Base-by-base conservation (phyloP, 2,113 vertebrate species). In the Megaceryle maxima region DNA sequence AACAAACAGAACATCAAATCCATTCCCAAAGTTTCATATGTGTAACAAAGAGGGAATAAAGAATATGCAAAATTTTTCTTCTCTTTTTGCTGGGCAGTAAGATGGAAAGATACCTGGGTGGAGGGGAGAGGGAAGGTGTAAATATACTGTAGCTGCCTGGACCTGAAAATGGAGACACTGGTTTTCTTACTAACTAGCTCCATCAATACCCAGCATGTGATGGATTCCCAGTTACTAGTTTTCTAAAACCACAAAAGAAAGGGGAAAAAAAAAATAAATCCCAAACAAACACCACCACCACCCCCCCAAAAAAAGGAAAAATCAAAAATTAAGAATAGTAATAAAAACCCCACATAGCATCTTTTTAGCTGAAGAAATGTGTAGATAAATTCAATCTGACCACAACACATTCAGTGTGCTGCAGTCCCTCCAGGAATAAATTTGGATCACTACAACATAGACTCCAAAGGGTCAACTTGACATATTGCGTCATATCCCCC, bases 401-500 rank as follows among this genome's bases (percentile, higher is more conserved):
- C 90, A 28, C 39, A 78, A n/a, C 41, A 81, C 56, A 29, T 53
- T 7, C 35, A 83, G 22, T 87, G 39, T 33, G 18, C 1, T 24
- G 53, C 44, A 72, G 60, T 60, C 46, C 41, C 80, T 96, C 39
- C 62, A 96, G 88, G 88, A 94, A 82, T 87, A 94, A 88, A 66
- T 94, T 88, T 79, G 86, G 80, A 87, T 76, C 64, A 48, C 55
- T 89, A n/a, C 79, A 69, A 83, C 83, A 62, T 56, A 79, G 73
- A 60, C 43, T 93, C 83, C 57, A 68, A 90, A 87, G 92, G 75
- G 95, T 94, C 91, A 92, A 87, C 77, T 77, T 94, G 86, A 95
- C 76, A 94, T 88, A 90, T 96, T 96, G 84, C 95, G 81, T 86
- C 89, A 94, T 72, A 91, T 85, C 59, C 53, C 91, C 46, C 75